Evolutionary conservation across 1,140 invertebrate genomes (phyloP).

Genomic region (Drosophila neocordata): DNA sequence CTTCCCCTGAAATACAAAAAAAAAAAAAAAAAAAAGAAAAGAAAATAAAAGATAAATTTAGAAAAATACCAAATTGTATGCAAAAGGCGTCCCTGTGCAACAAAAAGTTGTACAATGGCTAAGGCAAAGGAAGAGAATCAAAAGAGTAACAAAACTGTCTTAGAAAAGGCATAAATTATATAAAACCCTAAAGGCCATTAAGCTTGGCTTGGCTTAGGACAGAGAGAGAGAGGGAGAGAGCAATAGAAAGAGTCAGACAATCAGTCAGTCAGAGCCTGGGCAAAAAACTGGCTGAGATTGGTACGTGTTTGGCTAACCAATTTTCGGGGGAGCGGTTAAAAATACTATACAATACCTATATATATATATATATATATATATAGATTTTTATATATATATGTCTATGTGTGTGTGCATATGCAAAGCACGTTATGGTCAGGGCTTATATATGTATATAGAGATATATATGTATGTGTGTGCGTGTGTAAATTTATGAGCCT

Average conservation of each 20-base stretch:
- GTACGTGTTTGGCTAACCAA: constrained; percentile 9
- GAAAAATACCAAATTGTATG: constrained; percentile 33
- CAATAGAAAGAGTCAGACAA: neutral
- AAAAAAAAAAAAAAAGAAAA: neutral
- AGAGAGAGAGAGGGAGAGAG: neutral
- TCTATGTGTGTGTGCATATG: constrained; percentile 2
- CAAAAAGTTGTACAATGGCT: too few species aligned
- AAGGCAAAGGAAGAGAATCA: neutral
- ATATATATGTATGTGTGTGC: too few species aligned
- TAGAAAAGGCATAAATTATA: constrained; percentile 50
- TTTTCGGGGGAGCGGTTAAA: constrained; percentile 9
- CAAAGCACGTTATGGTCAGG: constrained; percentile 6
- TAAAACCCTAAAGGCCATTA: constrained; percentile 32
- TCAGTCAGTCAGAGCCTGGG: constrained; percentile 3
- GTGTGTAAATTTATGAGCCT: constrained; percentile 6
- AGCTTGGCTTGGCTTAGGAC: neutral
- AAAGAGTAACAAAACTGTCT: constrained; percentile 31
- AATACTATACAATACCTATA: neutral
- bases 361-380: neutral
- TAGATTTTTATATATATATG: constrained; percentile 1
- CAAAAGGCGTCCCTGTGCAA: constrained; percentile 35
- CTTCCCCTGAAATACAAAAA: constrained; percentile 1
- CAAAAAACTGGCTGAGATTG: constrained; percentile 3
- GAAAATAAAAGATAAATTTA: neutral
- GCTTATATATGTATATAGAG: neutral